Conservation (phyloP, 1,140 invertebrate genomes). For the Calliphora vicina region DNA sequence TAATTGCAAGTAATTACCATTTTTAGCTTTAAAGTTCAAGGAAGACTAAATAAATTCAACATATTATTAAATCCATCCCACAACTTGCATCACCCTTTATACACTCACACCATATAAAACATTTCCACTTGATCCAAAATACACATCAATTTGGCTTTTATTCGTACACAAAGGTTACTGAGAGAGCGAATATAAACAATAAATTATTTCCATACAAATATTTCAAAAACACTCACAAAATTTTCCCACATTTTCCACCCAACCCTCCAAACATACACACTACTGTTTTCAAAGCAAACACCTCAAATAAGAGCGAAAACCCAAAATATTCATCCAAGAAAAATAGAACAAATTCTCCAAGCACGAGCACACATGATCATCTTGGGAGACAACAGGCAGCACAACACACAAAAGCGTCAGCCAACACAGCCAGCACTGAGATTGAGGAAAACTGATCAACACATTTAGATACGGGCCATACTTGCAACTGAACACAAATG, state of each 20-base stretch:
- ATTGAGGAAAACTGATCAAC: constrained; percentile 10
- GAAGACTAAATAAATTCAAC: no score
- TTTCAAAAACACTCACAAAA: background rate
- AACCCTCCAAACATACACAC: background rate
- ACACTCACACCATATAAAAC: background rate
- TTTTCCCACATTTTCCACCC: background rate
- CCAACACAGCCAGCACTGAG: no score
- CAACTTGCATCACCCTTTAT: no score
- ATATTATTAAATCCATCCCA: no score
- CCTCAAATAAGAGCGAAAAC: background rate
- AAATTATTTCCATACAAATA: background rate
- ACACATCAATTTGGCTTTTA: background rate
- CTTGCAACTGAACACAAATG: constrained; percentile 34
- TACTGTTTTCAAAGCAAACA: background rate
- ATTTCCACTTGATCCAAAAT: background rate
- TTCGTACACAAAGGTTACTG: background rate
- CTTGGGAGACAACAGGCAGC: no score
- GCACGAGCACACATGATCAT: no score
- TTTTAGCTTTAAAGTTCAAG: no score
- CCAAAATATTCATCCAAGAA: background rate
- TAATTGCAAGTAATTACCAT: no score
- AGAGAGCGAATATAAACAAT: background rate
- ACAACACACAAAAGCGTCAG: no score
- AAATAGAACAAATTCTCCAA: constrained; percentile 10
- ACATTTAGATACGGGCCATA: constrained; percentile 28